Evolutionary conservation across 1,140 invertebrate genomes (phyloP).

Genomic region (silkworm (Bombyx mori)): DNA sequence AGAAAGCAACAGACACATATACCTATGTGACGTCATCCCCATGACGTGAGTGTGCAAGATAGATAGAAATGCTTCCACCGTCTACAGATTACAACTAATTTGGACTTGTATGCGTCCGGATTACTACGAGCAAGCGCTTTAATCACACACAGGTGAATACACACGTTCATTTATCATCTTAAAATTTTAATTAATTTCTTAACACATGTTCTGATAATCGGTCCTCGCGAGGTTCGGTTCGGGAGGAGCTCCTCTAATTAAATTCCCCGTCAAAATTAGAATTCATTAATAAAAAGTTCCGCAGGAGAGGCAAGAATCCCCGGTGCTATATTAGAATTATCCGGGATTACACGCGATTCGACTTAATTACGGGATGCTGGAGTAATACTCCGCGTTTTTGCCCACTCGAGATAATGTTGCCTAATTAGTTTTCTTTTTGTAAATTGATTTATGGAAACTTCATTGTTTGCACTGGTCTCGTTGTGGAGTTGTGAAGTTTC

Average conservation of each 20-base stretch:
- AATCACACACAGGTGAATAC: not conserved
- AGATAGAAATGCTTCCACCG: too few species aligned
- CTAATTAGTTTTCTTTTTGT: too few species aligned
- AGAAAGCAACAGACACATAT: too few species aligned
- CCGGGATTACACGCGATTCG: slow-evolving; percentile 21
- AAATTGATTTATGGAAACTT: too few species aligned
- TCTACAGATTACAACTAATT: not conserved
- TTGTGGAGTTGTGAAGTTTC: too few species aligned
- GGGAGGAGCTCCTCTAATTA: slow-evolving; percentile 14
- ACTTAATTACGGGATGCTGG: slow-evolving; percentile 21
- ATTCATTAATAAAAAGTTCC: slow-evolving; percentile 24
- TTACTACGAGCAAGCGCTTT: not conserved
- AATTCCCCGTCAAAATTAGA: slow-evolving; percentile 24
- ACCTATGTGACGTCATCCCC: too few species aligned
- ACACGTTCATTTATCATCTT: not conserved
- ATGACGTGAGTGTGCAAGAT: too few species aligned
- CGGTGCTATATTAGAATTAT: slow-evolving; percentile 26
- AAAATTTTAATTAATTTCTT: not conserved
- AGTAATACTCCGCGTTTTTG: too few species aligned
- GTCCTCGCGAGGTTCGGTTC: not conserved
- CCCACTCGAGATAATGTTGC: too few species aligned
- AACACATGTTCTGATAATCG: not conserved
- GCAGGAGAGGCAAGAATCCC: slow-evolving; percentile 16
- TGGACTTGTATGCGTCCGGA: not conserved
- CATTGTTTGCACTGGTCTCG: too few species aligned